A percentile compares a stretch with the other conserved stretches of the same genome.
phyloP scores from a whole-genome alignment of 2,797 vertebrate species.

The Silurus aristotelis region DNA sequence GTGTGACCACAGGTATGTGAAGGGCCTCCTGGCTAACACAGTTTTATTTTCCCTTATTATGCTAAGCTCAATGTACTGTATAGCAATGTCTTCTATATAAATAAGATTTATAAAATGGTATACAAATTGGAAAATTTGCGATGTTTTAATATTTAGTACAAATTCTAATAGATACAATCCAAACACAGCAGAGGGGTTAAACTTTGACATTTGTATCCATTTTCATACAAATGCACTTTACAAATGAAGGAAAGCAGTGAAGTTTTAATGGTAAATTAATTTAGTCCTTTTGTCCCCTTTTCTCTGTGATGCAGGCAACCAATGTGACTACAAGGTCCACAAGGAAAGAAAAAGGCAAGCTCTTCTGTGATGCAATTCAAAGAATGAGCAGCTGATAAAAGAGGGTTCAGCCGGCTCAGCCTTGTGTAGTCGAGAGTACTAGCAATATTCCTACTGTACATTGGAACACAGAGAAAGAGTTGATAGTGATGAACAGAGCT shows the following conservation, averaged over 20 bases:
- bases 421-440: neutral
- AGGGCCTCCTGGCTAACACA: neutral
- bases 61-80: neutral
- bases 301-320: neutral
- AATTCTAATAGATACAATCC: neutral
- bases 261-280: neutral
- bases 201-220: neutral
- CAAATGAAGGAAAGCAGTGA: neutral
- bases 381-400: neutral
- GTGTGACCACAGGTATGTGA: neutral
- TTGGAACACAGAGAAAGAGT: neutral
- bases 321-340: neutral
- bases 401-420: neutral
- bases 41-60: neutral
- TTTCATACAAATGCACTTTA: neutral
- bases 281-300: neutral
- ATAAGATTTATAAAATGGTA: neutral
- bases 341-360: slow-evolving; percentile 1
- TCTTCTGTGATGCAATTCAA: neutral
- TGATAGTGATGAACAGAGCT: neutral
- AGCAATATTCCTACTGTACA: neutral
- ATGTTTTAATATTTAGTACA: slow-evolving; percentile 2
- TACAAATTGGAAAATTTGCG: neutral
- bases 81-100: neutral
- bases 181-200: neutral